Evolutionary conservation across 1,140 invertebrate genomes (phyloP).

Genomic region (Ostrea denselamellosa): DNA sequence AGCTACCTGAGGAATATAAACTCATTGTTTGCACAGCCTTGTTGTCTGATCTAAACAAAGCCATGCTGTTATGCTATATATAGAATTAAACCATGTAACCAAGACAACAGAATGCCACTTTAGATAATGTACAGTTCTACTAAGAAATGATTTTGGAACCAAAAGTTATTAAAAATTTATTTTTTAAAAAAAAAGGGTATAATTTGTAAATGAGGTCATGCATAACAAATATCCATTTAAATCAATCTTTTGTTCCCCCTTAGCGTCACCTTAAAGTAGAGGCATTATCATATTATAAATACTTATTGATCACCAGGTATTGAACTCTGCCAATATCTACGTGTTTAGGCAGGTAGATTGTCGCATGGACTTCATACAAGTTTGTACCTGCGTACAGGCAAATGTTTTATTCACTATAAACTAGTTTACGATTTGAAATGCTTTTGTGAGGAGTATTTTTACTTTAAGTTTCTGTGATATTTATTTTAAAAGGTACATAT

Average conservation of each 20-base stretch:
- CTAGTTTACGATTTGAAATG: conserved; percentile 50
- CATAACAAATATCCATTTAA: conserved; percentile 32
- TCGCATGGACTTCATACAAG: conserved; percentile 48
- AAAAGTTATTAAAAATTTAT: background rate
- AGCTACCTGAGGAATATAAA: background rate
- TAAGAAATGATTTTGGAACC: background rate
- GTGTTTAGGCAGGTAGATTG: conserved; percentile 50
- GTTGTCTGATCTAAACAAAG: conserved; percentile 43
- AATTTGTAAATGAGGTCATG: conserved; percentile 4
- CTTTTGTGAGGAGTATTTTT: conserved; percentile 44
- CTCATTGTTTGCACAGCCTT: conserved; percentile 26
- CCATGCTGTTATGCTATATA: conserved; percentile 49
- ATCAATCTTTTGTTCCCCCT: conserved; percentile 35
- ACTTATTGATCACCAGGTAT: conserved; percentile 49
- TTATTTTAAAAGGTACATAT: background rate
- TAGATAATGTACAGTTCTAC: background rate
- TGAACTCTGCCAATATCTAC: conserved; percentile 49
- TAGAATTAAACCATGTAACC: conserved; percentile 44
- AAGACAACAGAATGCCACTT: conserved; percentile 44
- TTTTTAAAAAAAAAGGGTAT: background rate
- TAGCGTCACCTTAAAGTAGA: background rate
- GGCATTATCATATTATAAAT: conserved; percentile 46
- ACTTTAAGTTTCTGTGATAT: conserved; percentile 41
- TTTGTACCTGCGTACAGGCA: conserved; percentile 41
- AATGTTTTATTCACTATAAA: conserved; percentile 40